Base-by-base conservation (phyloP, 1,140 invertebrate genomes). In the Drosophila quadrilineata region DNA sequence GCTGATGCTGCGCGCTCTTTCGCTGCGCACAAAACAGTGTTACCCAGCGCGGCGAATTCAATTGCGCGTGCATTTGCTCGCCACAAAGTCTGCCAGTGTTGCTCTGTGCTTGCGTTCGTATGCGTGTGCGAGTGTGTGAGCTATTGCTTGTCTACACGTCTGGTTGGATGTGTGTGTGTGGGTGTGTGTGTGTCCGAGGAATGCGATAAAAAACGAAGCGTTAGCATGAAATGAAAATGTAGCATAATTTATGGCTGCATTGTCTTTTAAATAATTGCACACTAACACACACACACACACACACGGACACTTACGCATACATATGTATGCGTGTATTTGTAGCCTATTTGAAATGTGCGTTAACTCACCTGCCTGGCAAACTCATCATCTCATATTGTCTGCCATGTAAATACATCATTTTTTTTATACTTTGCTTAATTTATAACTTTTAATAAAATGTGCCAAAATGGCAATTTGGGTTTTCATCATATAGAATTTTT, bases 161-260 rank as follows among this genome's bases (percentile, higher is more conserved):
- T n/a, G n/a, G n/a, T n/a, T 57, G 10, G 31, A 28, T 50, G 41
- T 58, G 33, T 38, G 29, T 54, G 54, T 67, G 40, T 52, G 33
- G 45, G 71, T 60, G 46, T 57, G 57, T 10, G 43, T 69, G 31
- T 57, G 64, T 67, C 74, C 79, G 68, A 77, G 77, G 77, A 84
- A 84, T 84, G 77, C 77, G 59, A 84, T 84, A 84, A 84, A 84
- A 84, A 84, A 85, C 79, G 79, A 84, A 84, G 59, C 79, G 74
- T 84, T 84, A 84, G 77, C 85, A 85, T 74, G 74, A 84, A 84
- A 84, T 84, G 77, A 84, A 84, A 84, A 84, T 84, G 77, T 84
- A 84, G 79, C 77, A 84, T 84, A 84, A 84, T 84, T 84, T 84
- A 84, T 84, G 77, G 63, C 79, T 85, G 70, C 77, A 84, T 84